Evolutionary conservation across 2,113 vertebrate species (phyloP).

Genomic region (Proteles cristata): DNA sequence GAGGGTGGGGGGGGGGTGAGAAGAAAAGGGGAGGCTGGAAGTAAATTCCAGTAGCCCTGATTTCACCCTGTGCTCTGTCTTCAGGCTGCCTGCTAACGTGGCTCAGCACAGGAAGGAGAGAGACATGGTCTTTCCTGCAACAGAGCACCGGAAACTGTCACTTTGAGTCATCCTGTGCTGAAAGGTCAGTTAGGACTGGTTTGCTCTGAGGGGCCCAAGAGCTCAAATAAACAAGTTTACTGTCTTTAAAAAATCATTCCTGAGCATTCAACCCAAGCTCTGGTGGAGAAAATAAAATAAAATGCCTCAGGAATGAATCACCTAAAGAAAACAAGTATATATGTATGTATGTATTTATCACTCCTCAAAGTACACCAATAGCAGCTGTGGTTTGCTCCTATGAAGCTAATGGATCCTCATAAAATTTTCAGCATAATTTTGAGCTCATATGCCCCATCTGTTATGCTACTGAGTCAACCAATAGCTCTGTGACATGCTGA

Average conservation of each 20-base stretch:
- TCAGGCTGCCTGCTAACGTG: neutral
- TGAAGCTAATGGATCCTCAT: neutral
- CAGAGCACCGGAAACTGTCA: neutral
- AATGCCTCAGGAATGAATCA: neutral
- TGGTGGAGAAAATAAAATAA: neutral
- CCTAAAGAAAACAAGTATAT: neutral
- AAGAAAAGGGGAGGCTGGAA: neutral
- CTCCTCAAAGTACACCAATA: neutral
- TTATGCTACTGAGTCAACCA: constrained; percentile 12
- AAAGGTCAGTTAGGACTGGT: neutral
- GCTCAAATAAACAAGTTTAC: neutral
- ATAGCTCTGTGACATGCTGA: neutral
- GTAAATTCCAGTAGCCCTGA: neutral
- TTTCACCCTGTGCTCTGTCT: neutral
- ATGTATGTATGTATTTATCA: neutral
- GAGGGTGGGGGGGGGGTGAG: neutral
- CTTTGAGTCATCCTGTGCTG: neutral
- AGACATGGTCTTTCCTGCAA: neutral
- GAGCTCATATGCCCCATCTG: neutral
- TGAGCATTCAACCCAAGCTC: neutral
- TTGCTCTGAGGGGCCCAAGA: neutral
- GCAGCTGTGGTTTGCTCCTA: neutral
- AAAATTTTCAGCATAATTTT: constrained; percentile 19
- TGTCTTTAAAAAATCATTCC: neutral
- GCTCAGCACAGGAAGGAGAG: neutral